phyloP scores from a whole-genome alignment of 2,113 vertebrate genomes.

The Cynocephalus volans region DNA sequence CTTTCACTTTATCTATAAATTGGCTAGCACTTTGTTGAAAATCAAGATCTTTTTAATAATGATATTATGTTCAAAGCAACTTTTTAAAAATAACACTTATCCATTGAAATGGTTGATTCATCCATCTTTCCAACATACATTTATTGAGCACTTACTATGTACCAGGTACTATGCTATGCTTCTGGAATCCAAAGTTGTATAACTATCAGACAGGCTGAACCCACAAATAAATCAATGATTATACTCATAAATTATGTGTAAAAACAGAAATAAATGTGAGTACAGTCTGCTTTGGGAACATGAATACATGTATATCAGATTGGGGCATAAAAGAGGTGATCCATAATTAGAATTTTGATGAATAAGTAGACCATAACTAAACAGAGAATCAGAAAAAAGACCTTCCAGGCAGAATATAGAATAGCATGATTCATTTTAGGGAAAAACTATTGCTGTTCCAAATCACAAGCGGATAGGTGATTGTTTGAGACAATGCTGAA shows the following conservation, averaged over 20 bases:
- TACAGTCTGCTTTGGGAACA: background rate
- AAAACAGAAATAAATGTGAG: background rate
- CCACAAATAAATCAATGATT: background rate
- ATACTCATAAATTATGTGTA: background rate
- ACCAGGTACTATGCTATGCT: background rate
- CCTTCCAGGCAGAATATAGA: background rate
- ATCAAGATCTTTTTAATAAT: background rate
- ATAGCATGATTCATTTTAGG: background rate
- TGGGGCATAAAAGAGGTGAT: background rate
- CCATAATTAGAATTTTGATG: background rate
- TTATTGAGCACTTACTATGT: background rate
- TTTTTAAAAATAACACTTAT: constrained; percentile 1
- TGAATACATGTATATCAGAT: background rate
- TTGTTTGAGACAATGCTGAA: background rate
- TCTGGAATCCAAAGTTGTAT: constrained; percentile 4
- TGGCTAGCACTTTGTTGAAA: background rate
- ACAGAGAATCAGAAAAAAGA: constrained; percentile 32
- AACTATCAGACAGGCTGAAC: background rate
- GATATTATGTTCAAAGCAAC: background rate
- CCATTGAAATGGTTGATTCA: background rate
- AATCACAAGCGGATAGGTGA: background rate
- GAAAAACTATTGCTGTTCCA: background rate
- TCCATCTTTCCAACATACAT: background rate
- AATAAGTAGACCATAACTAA: background rate
- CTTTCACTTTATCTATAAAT: background rate